phyloP scores from a whole-genome alignment of 1,140 invertebrate species.

The Dendrolimus punctatus region DNA sequence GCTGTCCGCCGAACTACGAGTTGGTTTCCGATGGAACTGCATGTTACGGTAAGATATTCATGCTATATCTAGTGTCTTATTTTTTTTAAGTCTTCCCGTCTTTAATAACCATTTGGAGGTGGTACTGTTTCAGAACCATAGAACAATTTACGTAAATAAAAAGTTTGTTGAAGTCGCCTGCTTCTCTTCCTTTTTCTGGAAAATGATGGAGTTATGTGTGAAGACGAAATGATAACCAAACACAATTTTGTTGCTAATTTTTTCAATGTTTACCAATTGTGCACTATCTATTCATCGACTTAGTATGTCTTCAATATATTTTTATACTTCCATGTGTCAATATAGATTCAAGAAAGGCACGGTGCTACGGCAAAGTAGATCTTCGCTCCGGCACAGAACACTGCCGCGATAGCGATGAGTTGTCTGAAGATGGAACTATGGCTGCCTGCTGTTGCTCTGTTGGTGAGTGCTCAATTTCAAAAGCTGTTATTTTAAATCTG shows the following conservation, averaged over 20 bases:
- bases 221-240: no score
- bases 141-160: not conserved
- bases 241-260: no score
- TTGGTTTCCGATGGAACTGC: slow-evolving; percentile 72
- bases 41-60: slow-evolving; percentile 57
- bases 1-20: slow-evolving; percentile 86
- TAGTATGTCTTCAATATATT: not conserved
- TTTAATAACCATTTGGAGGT: no score
- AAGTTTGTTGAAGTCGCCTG: not conserved
- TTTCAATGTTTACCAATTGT: not conserved
- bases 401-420: slow-evolving; percentile 62
- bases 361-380: slow-evolving; percentile 80
- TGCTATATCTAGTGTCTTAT: not conserved
- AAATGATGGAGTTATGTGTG: no score
- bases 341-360: slow-evolving; percentile 83
- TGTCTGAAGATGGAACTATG: slow-evolving; percentile 80
- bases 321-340: not conserved
- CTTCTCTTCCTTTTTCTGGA: no score
- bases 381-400: slow-evolving; percentile 59
- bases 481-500: not conserved
- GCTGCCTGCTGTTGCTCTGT: slow-evolving; percentile 91
- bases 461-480: slow-evolving; percentile 47
- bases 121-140: no score
- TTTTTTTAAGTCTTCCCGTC: no score
- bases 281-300: not conserved